Conservation (phyloP, 1,140 invertebrate genomes). For the Lordiphosa collinella region DNA sequence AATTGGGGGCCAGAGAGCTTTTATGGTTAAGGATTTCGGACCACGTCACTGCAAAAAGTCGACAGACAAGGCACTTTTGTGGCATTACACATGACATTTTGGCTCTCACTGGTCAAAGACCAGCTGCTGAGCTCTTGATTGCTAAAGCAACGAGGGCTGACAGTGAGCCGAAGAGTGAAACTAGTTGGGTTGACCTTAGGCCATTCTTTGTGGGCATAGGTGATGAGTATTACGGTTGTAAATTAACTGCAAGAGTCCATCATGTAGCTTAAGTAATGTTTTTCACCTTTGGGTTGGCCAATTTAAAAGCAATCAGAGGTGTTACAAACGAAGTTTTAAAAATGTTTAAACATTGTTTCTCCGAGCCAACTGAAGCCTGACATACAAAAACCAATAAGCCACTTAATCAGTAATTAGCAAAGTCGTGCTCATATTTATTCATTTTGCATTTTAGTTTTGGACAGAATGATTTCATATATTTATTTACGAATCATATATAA, state of each 20-base stretch:
- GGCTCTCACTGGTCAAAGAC: constrained; percentile 8
- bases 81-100: constrained; percentile 59
- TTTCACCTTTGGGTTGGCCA: no score
- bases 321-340: no score
- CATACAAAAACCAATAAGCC: no score
- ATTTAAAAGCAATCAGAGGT: no score
- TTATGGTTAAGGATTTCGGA: constrained; percentile 9
- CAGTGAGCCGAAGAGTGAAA: constrained; percentile 5
- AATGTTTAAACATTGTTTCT: no score
- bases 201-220: constrained; percentile 7
- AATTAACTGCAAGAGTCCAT: constrained; percentile 3
- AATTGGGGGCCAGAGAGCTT: constrained; percentile 9
- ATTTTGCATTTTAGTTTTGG: no score
- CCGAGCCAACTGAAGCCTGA: no score
- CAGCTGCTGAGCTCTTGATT: constrained; percentile 11
- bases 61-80: constrained; percentile 23
- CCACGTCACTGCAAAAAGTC: constrained; percentile 6
- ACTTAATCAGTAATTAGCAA: no score
- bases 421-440: no score
- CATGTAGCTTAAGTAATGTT: not conserved
- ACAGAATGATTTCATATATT: no score
- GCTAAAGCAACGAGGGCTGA: not conserved
- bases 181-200: constrained; percentile 8
- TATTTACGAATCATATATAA: no score
- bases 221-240: constrained; percentile 10